Base-by-base conservation (phyloP, 2,113 vertebrate genomes). In the Bufo gargarizans region DNA sequence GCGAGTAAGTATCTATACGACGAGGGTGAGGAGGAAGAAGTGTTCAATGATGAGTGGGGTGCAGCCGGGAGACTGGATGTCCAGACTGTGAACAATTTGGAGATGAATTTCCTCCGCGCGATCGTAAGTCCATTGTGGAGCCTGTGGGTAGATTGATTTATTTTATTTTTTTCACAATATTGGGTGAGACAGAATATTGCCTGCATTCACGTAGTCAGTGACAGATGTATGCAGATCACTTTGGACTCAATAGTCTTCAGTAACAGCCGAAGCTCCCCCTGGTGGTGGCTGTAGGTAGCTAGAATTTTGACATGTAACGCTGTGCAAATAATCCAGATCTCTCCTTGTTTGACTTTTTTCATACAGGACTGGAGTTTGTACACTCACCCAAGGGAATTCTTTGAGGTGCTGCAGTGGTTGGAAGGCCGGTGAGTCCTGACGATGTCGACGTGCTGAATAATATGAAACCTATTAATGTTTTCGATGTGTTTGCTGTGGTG, bases 1-100 rank as follows among this genome's bases (percentile, higher is more conserved):
- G 98, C 98, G 90, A 99, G 97, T 91, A 99, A 99, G 91, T 99
- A 99, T 91, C 94, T 99, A 89, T 99, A 99, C 4, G 98, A 99
- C 8, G 98, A 99, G 92, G 98, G 98, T 1, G 98, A 99, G 82
- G 98, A 99, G 22, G 98, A 99, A 65, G 98, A 99, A 86, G 98
- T 99, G 47, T 99, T 99, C 93, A 99, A 98, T 0, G 98, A 99
- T 0, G 98, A 99, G 86, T 99, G 98, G 98, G 97, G 98, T 82
- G 95, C 98, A 20, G 98, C 98, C 12, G 98, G 98, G 9, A 98
- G 98, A 61, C 92, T 99, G 92, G 96, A 98, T 0, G 96, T 99
- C 89, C 95, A 98, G 90, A 97, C 97, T n/a, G 96, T 99, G 82
- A 99, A 99, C 91, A 95, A 93, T 4, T 93, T 99, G 94, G 98